Percentiles rank a stretch among this genome's conserved stretches.
phyloP scores from a whole-genome alignment of 1,140 invertebrate species.

The Tetragonula clypearis region DNA sequence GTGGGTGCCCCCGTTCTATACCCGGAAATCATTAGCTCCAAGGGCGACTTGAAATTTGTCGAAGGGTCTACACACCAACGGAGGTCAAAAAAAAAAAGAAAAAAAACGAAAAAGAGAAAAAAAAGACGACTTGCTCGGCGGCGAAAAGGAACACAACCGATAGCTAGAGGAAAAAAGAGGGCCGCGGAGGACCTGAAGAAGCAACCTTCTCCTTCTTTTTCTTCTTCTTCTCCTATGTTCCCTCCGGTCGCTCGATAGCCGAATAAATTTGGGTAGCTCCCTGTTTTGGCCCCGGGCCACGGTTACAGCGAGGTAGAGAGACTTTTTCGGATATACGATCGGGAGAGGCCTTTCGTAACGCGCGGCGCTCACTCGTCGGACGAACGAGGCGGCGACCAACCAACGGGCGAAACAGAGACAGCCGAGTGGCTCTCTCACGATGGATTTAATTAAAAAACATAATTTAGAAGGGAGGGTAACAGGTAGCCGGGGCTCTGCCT shows the following conservation, averaged over 20 bases:
- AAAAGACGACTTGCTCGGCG: conserved; percentile 16
- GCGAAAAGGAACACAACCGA: conserved; percentile 35
- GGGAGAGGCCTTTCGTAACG: conserved; percentile 65
- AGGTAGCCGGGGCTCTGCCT: conserved; percentile 77
- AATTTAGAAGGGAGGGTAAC: conserved; percentile 81
- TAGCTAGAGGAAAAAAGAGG: conserved; percentile 54
- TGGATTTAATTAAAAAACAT: conserved; percentile 83
- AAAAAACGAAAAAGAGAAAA: background rate
- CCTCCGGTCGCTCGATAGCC: conserved; percentile 69
- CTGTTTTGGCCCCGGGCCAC: conserved; percentile 79
- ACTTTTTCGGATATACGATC: conserved; percentile 67
- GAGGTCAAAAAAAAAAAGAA: conserved; percentile 28
- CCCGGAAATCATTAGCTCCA: conserved; percentile 73
- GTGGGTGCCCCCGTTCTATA: conserved; percentile 49
- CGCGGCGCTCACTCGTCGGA: conserved; percentile 42
- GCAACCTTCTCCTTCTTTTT: conserved; percentile 1
- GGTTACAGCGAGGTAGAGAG: conserved; percentile 64
- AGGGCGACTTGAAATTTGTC: conserved; percentile 64
- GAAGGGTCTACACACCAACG: conserved; percentile 25
- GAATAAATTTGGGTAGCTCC: conserved; percentile 81
- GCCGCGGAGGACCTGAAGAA: conserved; percentile 48
- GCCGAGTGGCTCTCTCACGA: conserved; percentile 65
- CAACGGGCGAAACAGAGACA: conserved; percentile 40
- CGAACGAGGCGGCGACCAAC: conserved; percentile 11
- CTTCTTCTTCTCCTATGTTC: conserved; percentile 42